Base-by-base conservation (phyloP, 2,888 invertebrate species). In the Poecilus cupreus region DNA sequence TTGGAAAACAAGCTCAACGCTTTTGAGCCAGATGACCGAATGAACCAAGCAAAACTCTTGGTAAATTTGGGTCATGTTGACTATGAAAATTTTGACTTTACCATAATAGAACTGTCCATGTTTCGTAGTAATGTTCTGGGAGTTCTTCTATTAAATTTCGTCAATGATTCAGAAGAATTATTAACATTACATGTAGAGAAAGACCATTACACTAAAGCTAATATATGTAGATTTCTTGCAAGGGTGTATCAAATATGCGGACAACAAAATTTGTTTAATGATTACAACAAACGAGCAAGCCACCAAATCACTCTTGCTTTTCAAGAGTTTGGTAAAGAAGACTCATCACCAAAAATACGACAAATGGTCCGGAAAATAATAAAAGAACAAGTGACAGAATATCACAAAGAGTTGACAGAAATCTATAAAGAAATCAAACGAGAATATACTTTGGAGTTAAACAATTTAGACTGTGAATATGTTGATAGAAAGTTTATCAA, bases 401-500 rank as follows among this genome's bases (percentile, higher is more conserved):
- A 68, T 49, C 13, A 68, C 8, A 43, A 24, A 2, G 24, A 64
- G 4, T 49, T 79, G 46, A 5, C 13, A 16, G 22, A 64, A 13
- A 57, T 68, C n/a, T 82, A 79, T 74, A 57, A 16, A 49, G 26
- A 26, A 26, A 79, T 82, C n/a, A 70, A 82, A 46, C 13, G n/a
- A 78, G 64, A 43, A 49, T 60, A 76, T 49, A 13, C 26, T 20
- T 26, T n/a, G 46, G 72, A 57, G 39, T 64, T 82, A 10, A 83
- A 78, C 32, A 16, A 39, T 78, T 49, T 83, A 13, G 83, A 83
- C 46, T 8, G 72, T 20, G 51, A 51, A 37, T 83, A 74, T 39
- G 82, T 83, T 24, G 82, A 83, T 18, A n/a, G 51, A 78, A 82
- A 68, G 74, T 83, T 82, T 79, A 46, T 83, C 11, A 60, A 82